Evolutionary conservation across 1,140 invertebrate species (phyloP).

Genomic region (Papilio glaucus): DNA sequence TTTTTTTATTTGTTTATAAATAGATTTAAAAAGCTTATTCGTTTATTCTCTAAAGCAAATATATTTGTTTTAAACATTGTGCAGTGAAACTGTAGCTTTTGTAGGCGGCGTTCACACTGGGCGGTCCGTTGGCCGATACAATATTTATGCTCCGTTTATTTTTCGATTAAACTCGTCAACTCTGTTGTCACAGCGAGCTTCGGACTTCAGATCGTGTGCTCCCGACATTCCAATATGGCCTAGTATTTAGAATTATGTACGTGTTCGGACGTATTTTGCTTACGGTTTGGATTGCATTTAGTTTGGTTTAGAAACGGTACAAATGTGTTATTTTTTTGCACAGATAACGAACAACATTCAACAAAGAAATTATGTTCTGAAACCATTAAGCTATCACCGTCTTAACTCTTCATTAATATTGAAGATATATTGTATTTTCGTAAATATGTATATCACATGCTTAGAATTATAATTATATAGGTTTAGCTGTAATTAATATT

Average conservation of each 20-base stretch:
- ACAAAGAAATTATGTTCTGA: too few species aligned
- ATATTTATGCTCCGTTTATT: conserved; percentile 61
- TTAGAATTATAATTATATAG: not conserved
- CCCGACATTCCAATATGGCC: conserved; percentile 34
- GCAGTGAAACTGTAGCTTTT: conserved; percentile 18
- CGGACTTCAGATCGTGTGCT: conserved; percentile 46
- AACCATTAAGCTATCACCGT: too few species aligned
- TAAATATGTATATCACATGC: not conserved
- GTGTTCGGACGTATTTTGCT: not conserved
- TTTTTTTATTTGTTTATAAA: conserved; percentile 7
- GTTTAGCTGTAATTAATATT: not conserved
- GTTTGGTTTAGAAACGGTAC: not conserved
- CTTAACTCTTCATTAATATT: too few species aligned
- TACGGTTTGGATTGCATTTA: too few species aligned
- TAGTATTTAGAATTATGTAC: conserved; percentile 43
- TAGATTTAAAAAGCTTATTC: not conserved
- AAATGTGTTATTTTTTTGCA: too few species aligned
- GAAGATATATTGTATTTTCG: not conserved
- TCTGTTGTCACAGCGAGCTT: conserved; percentile 44
- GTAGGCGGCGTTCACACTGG: conserved; percentile 32
- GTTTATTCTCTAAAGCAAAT: conserved; percentile 11
- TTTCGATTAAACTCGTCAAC: conserved; percentile 63
- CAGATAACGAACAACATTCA: too few species aligned
- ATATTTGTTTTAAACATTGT: conserved; percentile 18
- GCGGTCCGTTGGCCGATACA: conserved; percentile 40